Evolutionary conservation across 1,140 invertebrate genomes (phyloP).

Genomic region (Linepithema humile): DNA sequence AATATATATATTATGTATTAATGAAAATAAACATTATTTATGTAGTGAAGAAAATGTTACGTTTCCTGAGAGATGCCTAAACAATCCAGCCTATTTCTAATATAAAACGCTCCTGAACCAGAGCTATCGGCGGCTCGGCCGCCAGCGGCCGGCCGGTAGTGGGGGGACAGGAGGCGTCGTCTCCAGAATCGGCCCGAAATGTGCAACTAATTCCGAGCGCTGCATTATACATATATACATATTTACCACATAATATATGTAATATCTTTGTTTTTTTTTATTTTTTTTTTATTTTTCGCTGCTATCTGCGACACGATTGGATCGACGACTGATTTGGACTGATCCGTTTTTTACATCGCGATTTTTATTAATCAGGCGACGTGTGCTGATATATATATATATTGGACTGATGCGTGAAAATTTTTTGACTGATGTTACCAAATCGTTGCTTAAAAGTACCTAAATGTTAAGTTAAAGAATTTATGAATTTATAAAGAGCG

Average conservation of each 20-base stretch:
- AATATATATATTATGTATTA: too few species aligned
- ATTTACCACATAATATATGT: conserved; percentile 26
- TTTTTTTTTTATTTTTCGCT: conserved; percentile 42
- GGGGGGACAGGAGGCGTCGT: too few species aligned
- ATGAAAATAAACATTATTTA: too few species aligned
- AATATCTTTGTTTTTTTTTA: conserved; percentile 10
- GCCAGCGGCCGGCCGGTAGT: too few species aligned
- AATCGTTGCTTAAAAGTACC: conserved; percentile 83
- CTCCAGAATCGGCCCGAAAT: too few species aligned
- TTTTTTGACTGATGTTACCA: conserved; percentile 84
- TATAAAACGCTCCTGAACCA: too few species aligned
- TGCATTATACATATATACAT: conserved; percentile 32
- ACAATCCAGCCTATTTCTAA: too few species aligned
- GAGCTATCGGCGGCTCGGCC: too few species aligned
- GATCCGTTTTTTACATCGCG: conserved; percentile 76
- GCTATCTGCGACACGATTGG: conserved; percentile 66
- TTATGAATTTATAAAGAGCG: conserved; percentile 51
- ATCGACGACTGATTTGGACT: conserved; percentile 82
- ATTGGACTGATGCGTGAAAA: conserved; percentile 83
- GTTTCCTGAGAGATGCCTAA: too few species aligned
- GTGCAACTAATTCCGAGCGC: too few species aligned
- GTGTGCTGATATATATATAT: conserved; percentile 18
- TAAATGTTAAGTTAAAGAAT: conserved; percentile 83
- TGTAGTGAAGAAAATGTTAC: too few species aligned
- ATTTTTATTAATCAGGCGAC: conserved; percentile 80